These are phyloP conservation scores for Anser cygnoides DNA, from an alignment of 2,113 vertebrate genomes.

Conservation along the genomic window DNA sequence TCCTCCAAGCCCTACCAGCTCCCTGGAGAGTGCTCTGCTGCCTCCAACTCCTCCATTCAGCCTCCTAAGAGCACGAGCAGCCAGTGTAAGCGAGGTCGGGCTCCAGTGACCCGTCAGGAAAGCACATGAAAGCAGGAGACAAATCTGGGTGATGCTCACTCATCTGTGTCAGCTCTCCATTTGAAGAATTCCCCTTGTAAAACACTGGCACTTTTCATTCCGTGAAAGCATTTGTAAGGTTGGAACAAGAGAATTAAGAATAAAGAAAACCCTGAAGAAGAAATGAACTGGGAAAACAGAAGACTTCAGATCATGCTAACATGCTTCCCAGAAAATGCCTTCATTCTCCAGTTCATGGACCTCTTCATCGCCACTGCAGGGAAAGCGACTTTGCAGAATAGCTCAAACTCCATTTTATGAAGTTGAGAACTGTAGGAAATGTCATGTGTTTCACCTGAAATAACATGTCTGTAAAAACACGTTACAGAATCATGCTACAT, in stretches of 20 bases:
- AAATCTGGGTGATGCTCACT: conserved; percentile 32
- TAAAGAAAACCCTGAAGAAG: background rate
- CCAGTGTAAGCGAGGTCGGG: conserved; percentile 1
- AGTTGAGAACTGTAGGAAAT: background rate
- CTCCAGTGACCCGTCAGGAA: conserved; percentile 17
- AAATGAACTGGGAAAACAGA: background rate
- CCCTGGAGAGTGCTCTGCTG: background rate
- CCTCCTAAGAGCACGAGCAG: background rate
- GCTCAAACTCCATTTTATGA: background rate
- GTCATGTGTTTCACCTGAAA: background rate
- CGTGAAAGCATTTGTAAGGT: background rate
- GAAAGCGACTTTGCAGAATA: background rate
- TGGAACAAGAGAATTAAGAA: background rate
- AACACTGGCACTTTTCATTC: background rate
- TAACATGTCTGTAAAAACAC: background rate
- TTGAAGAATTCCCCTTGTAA: conserved; percentile 5
- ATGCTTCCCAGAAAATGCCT: background rate
- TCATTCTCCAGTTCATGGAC: background rate
- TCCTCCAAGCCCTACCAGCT: background rate
- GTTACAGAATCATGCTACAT: background rate
- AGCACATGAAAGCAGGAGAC: background rate
- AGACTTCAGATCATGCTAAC: background rate
- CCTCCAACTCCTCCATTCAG: background rate
- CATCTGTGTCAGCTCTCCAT: background rate
- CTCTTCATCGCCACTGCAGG: background rate